These are phyloP conservation scores for Drosophila basisetae DNA, from an alignment of 2,888 invertebrate species.

Conservation along the genomic window DNA sequence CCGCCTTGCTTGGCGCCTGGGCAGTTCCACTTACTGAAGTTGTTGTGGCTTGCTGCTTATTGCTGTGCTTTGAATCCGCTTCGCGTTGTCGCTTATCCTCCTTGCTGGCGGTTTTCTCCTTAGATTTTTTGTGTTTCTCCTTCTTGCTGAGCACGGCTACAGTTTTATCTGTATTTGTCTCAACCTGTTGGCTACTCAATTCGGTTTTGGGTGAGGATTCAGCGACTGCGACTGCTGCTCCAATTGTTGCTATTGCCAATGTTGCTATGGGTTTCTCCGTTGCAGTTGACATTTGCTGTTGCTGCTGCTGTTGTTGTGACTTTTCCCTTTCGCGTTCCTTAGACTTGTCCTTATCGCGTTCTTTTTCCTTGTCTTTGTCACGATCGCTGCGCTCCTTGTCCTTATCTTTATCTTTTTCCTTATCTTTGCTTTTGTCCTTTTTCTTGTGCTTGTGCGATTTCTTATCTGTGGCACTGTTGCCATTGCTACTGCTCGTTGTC, in stretches of 20 bases:
- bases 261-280: conserved; percentile 14
- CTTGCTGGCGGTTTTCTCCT: conserved; percentile 71
- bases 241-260: conserved; percentile 33
- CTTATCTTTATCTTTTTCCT: conserved; percentile 86
- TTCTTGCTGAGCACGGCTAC: conserved; percentile 52
- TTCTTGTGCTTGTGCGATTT: conserved; percentile 88
- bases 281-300: conserved; percentile 29
- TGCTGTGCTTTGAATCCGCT: conserved; percentile 35
- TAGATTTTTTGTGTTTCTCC: conserved; percentile 78
- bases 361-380: conserved; percentile 60
- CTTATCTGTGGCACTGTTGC: conserved; percentile 84
- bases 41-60: conserved; percentile 32
- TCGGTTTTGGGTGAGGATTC: conserved; percentile 58
- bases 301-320: conserved; percentile 27
- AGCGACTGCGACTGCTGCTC: conserved; percentile 31
- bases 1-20: conserved; percentile 41
- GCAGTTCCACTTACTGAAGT: conserved; percentile 23
- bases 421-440: conserved; percentile 89
- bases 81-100: conserved; percentile 77
- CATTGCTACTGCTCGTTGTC: conserved; percentile 30
- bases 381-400: conserved; percentile 64
- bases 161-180: conserved; percentile 46
- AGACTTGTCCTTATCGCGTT: conserved; percentile 56
- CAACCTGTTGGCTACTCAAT: conserved; percentile 19
- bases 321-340: conserved; percentile 51